phyloP scores from a whole-genome alignment of 2,888 invertebrate genomes.

The Cetonia aurata region DNA sequence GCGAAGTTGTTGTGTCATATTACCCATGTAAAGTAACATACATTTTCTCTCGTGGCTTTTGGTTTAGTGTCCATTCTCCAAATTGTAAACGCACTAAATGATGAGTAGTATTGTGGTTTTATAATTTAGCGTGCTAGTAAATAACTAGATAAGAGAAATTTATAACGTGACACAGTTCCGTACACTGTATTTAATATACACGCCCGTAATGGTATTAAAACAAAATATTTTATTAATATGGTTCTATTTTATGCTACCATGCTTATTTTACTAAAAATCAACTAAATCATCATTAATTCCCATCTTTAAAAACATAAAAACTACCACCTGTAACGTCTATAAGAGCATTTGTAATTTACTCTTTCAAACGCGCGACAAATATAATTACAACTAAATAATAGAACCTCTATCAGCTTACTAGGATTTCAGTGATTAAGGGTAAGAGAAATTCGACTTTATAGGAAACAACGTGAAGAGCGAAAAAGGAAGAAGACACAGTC shows the following conservation, averaged over 20 bases:
- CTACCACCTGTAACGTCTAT: no score
- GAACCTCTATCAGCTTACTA: slow-evolving; percentile 6
- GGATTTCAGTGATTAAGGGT: slow-evolving; percentile 18
- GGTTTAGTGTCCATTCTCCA: background rate
- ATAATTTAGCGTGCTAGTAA: slow-evolving; percentile 5
- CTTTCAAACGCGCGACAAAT: slow-evolving; percentile 2
- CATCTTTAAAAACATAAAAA: no score
- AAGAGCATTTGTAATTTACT: background rate
- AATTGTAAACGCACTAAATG: background rate
- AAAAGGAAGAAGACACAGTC: slow-evolving; percentile 48
- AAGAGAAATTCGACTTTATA: slow-evolving; percentile 28
- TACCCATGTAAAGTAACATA: no score
- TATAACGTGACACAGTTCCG: slow-evolving; percentile 5
- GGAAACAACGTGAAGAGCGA: slow-evolving; percentile 19
- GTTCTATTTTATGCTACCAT: background rate
- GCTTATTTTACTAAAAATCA: background rate
- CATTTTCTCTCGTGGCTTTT: no score
- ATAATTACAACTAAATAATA: slow-evolving; percentile 24
- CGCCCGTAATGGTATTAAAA: background rate
- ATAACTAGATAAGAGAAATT: slow-evolving; percentile 1
- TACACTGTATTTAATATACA: background rate
- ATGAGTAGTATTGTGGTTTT: slow-evolving; percentile 3
- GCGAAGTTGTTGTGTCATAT: no score
- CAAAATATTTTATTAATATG: background rate
- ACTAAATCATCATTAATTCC: background rate